These are phyloP conservation scores for Nomada fucata DNA, from an alignment of 2,888 invertebrate genomes.

Conservation along the genomic window DNA sequence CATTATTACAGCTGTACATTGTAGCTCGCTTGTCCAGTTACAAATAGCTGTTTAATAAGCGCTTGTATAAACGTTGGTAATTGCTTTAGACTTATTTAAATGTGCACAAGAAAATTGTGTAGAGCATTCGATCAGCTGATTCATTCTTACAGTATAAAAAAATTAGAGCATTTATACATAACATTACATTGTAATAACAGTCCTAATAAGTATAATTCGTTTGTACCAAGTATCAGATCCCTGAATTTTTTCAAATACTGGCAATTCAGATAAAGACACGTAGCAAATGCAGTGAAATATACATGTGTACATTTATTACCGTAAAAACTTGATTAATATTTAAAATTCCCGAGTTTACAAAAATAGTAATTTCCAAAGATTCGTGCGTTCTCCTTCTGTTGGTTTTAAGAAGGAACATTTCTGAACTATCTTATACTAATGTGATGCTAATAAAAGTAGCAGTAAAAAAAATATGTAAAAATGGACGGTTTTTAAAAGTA, in stretches of 20 bases:
- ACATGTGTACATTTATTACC: not conserved
- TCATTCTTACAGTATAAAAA: slow-evolving; percentile 33
- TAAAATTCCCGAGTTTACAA: not conserved
- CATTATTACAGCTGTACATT: no score
- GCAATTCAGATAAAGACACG: no score
- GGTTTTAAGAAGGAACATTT: not conserved
- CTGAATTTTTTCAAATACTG: no score
- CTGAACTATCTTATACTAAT: no score
- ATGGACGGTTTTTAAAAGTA: slow-evolving; percentile 25
- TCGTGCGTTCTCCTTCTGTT: not conserved
- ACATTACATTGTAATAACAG: not conserved
- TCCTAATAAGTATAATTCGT: not conserved
- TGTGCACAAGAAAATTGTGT: not conserved
- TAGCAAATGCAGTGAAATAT: not conserved
- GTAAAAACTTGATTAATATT: not conserved
- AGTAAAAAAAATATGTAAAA: not conserved
- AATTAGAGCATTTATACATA: slow-evolving; percentile 30
- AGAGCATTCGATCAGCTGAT: slow-evolving; percentile 10
- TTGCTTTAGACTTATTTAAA: not conserved
- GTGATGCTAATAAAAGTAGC: not conserved
- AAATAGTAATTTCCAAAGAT: not conserved
- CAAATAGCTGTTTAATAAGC: no score
- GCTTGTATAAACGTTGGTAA: not conserved
- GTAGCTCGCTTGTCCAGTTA: no score
- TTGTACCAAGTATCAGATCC: no score